phyloP scores from a whole-genome alignment of 2,888 invertebrate genomes.

The Netelia inedita region DNA sequence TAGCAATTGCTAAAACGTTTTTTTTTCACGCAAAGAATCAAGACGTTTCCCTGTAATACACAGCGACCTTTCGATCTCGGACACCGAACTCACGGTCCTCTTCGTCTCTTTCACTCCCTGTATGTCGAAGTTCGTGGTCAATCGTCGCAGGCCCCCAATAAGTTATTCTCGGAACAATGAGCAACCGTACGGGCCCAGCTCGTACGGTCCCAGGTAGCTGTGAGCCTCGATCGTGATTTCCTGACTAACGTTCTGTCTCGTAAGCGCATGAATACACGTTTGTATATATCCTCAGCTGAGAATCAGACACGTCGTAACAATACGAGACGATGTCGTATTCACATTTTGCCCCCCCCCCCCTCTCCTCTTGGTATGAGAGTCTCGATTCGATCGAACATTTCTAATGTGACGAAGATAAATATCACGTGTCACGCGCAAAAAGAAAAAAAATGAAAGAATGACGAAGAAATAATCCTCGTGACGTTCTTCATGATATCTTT shows the following conservation, averaged over 20 bases:
- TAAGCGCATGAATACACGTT: constrained; percentile 10
- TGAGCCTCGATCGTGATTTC: constrained; percentile 69
- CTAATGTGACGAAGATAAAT: constrained; percentile 38
- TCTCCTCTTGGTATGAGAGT: constrained; percentile 59
- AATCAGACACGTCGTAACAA: constrained; percentile 33
- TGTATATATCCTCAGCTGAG: constrained; percentile 27
- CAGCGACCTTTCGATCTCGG: constrained; percentile 10
- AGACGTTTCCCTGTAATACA: constrained; percentile 15
- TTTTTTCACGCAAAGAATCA: background rate
- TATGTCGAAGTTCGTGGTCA: constrained; percentile 53
- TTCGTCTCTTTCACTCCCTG: background rate
- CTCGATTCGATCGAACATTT: constrained; percentile 66
- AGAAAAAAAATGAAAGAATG: constrained; percentile 20
- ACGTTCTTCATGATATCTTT: background rate
- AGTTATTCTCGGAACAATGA: constrained; percentile 68
- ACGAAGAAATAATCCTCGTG: background rate
- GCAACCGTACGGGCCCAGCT: constrained; percentile 43
- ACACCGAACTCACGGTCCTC: background rate
- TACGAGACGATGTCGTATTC: constrained; percentile 29
- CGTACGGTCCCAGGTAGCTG: constrained; percentile 43
- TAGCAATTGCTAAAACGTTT: background rate
- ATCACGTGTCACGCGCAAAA: background rate
- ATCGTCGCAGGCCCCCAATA: constrained; percentile 58
- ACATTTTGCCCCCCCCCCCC: constrained; percentile 12
- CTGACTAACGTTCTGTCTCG: constrained; percentile 61